Evolutionary conservation across 2,888 invertebrate species (phyloP).

Genomic region (Chironomus riparius): DNA sequence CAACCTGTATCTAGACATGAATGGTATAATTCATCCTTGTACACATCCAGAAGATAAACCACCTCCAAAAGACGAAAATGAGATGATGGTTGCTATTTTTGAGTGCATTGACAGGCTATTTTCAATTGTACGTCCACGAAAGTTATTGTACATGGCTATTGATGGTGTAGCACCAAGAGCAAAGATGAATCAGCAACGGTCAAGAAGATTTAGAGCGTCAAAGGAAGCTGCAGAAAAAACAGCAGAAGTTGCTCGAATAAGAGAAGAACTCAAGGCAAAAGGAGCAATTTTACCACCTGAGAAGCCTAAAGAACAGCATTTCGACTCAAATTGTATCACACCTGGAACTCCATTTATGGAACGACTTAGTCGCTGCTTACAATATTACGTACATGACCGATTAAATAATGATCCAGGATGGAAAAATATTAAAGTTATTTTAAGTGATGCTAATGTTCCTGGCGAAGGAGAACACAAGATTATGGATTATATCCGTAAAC

Average conservation of each 20-base stretch:
- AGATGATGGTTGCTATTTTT: conserved; percentile 99
- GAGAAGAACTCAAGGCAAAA: conserved; percentile 60
- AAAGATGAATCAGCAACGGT: conserved; percentile 99
- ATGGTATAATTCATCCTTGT: conserved; percentile 99
- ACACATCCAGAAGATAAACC: conserved; percentile 98
- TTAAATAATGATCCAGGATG: conserved; percentile 92
- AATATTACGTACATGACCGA: conserved; percentile 43
- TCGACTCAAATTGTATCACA: conserved; percentile 98
- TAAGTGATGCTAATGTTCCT: conserved; percentile 98
- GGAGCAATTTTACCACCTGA: conserved; percentile 74
- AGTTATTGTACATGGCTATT: conserved; percentile 96
- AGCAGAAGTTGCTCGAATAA: conserved; percentile 70
- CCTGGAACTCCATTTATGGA: conserved; percentile 99
- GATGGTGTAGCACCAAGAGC: conserved; percentile 98
- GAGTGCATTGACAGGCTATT: conserved; percentile 96
- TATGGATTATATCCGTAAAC: conserved; percentile 97
- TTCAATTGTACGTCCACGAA: conserved; percentile 83
- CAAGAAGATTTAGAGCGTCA: conserved; percentile 90
- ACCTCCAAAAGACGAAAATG: conserved; percentile 95
- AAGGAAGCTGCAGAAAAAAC: conserved; percentile 89
- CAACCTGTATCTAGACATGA: conserved; percentile 98
- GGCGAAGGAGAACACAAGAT: conserved; percentile 99
- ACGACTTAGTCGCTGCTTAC: conserved; percentile 67
- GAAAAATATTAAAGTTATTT: conserved; percentile 84
- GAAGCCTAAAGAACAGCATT: conserved; percentile 86